These are phyloP conservation scores for Drosophila paranaensis DNA, from an alignment of 2,888 invertebrate genomes.

Conservation along the genomic window DNA sequence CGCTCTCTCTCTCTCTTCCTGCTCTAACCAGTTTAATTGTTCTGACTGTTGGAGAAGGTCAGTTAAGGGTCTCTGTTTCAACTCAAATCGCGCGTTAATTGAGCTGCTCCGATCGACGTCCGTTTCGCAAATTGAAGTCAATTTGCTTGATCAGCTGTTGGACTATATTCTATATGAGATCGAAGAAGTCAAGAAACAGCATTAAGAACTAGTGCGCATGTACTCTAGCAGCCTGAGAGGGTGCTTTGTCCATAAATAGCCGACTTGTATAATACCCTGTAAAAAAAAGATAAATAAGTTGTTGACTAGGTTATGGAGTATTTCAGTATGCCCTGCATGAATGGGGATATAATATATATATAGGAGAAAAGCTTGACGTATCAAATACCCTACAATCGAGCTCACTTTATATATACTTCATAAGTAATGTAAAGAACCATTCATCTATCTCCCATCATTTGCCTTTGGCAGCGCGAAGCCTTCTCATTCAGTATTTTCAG, in stretches of 20 bases:
- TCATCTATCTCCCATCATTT: neutral
- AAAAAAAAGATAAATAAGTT: neutral
- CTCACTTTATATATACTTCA: neutral
- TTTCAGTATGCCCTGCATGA: too few relatives aligned
- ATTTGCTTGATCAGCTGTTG: slow-evolving; percentile 50
- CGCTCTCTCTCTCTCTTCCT: slow-evolving; percentile 5
- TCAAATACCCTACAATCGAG: neutral
- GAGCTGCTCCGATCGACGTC: slow-evolving; percentile 46
- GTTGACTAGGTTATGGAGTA: neutral
- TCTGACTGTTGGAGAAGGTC: slow-evolving; percentile 63
- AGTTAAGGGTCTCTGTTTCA: slow-evolving; percentile 49
- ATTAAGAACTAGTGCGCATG: slow-evolving; percentile 16
- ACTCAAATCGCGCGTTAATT: slow-evolving; percentile 37
- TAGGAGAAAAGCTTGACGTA: too few relatives aligned
- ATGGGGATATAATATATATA: too few relatives aligned
- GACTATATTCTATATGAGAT: neutral
- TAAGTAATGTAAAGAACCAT: neutral
- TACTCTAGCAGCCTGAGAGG: too few relatives aligned
- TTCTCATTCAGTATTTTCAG: neutral
- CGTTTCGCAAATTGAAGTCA: slow-evolving; percentile 68
- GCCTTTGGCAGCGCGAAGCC: neutral
- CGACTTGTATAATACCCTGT: neutral
- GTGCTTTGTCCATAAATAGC: too few relatives aligned
- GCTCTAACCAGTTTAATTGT: slow-evolving; percentile 39
- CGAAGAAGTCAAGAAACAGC: slow-evolving; percentile 23